Base-by-base conservation (phyloP, 2,888 invertebrate species). In the Microdon myrmicae region DNA sequence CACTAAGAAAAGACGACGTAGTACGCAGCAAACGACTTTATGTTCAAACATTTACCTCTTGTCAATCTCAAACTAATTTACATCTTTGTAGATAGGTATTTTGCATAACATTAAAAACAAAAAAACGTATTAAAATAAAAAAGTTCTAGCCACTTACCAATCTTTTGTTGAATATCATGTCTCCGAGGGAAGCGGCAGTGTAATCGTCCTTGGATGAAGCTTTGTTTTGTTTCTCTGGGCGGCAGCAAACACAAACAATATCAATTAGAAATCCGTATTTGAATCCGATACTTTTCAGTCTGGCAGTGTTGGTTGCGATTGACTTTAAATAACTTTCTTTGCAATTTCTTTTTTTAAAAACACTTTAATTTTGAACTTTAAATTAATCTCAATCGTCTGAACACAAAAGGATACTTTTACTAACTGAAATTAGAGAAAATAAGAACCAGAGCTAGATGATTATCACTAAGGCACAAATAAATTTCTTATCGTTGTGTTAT, bases 311-410 rank as follows among this genome's bases (percentile, higher is more conserved):
- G 64, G 23, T 49, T 16, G n/a, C n/a, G 25, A 48, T 53, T 28
- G 34, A 19, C 19, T 38, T 25, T 38, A 54, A 29, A 20, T 8
- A 16, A 39, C 13, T 20, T 38, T 16, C 19, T 38, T 44, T 28
- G 10, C 3, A 37, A 35, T 43, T 35, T 16, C 17, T 12, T 16
- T 35, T 49, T 49, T 10, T 59, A 53, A 47, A 47, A 61, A 43
- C 14, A 49, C 13, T 37, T 35, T 61, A 26, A 26, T 41, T 34
- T 41, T 32, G 14, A 26, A 28, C 41, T 34, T 25, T 2, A 28
- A 38, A 51, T 59, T 47, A 64, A 64, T 66, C 44, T 67, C 47
- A 67, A 67, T 38, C 37, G 60, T 59, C 51, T 56, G 55, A 67
- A 67, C 67, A 60, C 47, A 61, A 61, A 67, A 38, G 45, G 29